Evolutionary conservation across 1,140 invertebrate genomes (phyloP).

Genomic region (Metopolophium dirhodum): DNA sequence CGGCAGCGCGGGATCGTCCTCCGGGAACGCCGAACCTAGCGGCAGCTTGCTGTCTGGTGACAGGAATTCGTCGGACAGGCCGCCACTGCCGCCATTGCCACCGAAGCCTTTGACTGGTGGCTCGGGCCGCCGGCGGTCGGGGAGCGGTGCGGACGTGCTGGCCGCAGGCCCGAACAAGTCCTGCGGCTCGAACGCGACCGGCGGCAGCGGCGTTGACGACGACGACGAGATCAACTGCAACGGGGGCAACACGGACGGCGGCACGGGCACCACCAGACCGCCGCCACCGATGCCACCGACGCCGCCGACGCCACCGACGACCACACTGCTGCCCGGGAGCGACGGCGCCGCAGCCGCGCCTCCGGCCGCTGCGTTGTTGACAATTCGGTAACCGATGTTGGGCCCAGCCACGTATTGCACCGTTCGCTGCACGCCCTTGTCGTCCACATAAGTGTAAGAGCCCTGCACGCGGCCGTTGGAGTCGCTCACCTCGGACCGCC

Average conservation of each 20-base stretch:
- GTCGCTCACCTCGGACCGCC: constrained; percentile 74
- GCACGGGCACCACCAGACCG: background rate
- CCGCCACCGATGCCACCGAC: constrained; percentile 16
- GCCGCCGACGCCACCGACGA: constrained; percentile 59
- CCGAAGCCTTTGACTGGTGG: background rate
- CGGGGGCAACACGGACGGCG: background rate
- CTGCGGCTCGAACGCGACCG: background rate
- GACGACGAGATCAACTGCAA: background rate
- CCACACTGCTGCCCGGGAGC: background rate
- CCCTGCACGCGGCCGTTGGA: constrained; percentile 72
- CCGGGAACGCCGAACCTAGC: constrained; percentile 56
- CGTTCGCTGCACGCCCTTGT: constrained; percentile 74
- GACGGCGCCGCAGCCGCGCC: constrained; percentile 56
- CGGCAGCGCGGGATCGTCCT: constrained; percentile 52
- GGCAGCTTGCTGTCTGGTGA: constrained; percentile 49
- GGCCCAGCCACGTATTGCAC: constrained; percentile 78
- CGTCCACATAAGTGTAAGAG: constrained; percentile 77
- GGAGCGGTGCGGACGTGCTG: background rate
- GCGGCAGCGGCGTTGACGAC: constrained; percentile 25
- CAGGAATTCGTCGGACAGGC: constrained; percentile 47
- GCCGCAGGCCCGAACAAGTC: constrained; percentile 44
- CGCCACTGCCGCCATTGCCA: background rate
- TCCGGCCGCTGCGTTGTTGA: constrained; percentile 68
- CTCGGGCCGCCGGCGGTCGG: background rate
- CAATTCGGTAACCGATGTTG: constrained; percentile 75